Evolutionary conservation across 1,140 invertebrate species (phyloP), one percentile per base, ranked within the genome.

Genomic region (Aphis craccivora): DNA sequence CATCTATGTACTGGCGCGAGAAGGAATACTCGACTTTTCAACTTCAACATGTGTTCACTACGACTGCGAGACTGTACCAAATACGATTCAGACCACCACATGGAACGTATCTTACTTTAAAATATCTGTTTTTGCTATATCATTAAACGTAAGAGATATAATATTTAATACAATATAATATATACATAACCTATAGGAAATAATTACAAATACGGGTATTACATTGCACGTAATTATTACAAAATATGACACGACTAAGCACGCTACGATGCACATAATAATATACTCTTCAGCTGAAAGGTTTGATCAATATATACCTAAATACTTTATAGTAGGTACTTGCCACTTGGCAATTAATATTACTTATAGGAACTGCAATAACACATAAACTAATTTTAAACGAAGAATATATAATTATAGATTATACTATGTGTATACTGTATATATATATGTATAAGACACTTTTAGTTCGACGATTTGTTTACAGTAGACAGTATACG

Each of bases 281-380:
- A 40, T 40, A 40, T 30, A 86, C 45, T 88, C 43, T 67, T 90
- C 20, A 90, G 6, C 37, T 25, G 18, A 90, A 67, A 43, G 25
- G 53, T 90, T 90, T 67, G 37, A 90, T 90, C 89, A 67, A 90
- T 90, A 90, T 40, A 25, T 60, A 51, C 23, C 11, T 40, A 5
- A 5, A 51, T 55, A 55, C 53, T 43, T 30, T 20, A 67, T 67
- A 67, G 37, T 40, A n/a, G n/a, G n/a, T n/a, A n/a, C n/a, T n/a
- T n/a, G n/a, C n/a, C n/a, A 89, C 88, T 53, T 53, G 7, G 22
- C 8, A 37, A 89, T 40, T 89, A 55, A 89, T 55, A 89, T 37
- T 40, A 40, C 35, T 88, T 88, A 35, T 55, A 89, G 18, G 48
- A 89, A 89, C 3, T 35, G 35, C 11, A 40, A 51, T 51, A 51